Base-by-base conservation (phyloP, 1,140 invertebrate species). In the Ostrea edulis region DNA sequence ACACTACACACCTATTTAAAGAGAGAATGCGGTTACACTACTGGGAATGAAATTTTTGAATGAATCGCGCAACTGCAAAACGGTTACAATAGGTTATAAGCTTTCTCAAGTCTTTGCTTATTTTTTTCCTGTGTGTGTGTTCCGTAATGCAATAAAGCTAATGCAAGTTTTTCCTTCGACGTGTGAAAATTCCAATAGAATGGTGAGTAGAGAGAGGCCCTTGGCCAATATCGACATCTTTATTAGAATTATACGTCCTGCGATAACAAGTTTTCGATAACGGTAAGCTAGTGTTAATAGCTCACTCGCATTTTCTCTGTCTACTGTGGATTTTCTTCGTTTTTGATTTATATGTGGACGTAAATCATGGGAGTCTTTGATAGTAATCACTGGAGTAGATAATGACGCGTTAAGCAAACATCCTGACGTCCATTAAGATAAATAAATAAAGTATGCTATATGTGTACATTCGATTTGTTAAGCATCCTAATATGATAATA, bases 161-260 rank as follows among this genome's bases (percentile, higher is more conserved):
- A 77, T 77, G 68, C 68, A 29, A 77, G 14, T 35, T 77, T 77
- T 71, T 71, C 22, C 68, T 77, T 35, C 68, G 68, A 77, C 68
- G 68, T 77, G 68, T 77, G 68, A 77, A 77, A 77, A 22, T 77
- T 77, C 68, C 68, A 77, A 77, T 77, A 77, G 68, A 29, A 25
- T 77, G 29, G 4, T 77, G 29, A 77, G 68, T 14, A 25, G 68
- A 35, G 35, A 77, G 68, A 29, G 25, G 9, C 68, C 68, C 68
- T 77, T 11, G 29, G 29, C 68, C 68, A 35, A 35, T 77, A 77
- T 77, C 68, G 68, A 29, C 68, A 77, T 77, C 68, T 77, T 77
- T 77, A 77, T 77, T 77, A 77, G 68, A 77, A 77, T 77, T 77
- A 77, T 77, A 77, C 68, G 68, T 9, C 68, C 68, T 35, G 14